Evolutionary conservation across 2,888 invertebrate genomes (phyloP).

Genomic region (Antheraea assamensis): DNA sequence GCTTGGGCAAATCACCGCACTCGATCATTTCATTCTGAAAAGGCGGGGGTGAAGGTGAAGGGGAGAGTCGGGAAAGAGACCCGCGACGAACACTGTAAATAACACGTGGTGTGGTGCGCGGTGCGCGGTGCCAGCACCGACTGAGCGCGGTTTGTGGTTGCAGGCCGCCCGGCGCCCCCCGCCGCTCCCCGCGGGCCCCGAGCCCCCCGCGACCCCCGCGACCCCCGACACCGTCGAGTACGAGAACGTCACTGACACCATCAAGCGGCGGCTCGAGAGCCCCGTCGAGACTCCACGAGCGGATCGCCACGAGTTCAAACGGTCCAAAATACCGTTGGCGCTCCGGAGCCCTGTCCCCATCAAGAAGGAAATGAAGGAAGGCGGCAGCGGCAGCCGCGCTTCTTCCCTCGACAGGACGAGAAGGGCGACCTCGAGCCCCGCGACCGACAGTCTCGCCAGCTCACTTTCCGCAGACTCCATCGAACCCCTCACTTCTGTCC

Average conservation of each 20-base stretch:
- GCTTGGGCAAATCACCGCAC: slow-evolving; percentile 23
- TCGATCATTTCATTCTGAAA: slow-evolving; percentile 22
- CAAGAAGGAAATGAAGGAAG: slow-evolving; percentile 58
- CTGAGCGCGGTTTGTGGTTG: slow-evolving; percentile 51
- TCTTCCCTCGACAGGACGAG: slow-evolving; percentile 53
- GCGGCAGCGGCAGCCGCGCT: slow-evolving; percentile 56
- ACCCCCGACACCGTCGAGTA: slow-evolving; percentile 57
- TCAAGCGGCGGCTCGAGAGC: slow-evolving; percentile 81
- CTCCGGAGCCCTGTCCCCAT: slow-evolving; percentile 69
- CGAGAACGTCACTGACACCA: slow-evolving; percentile 85
- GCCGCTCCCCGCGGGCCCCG: slow-evolving; percentile 28
- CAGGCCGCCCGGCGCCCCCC: slow-evolving; percentile 49
- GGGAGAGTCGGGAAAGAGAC: too few species aligned
- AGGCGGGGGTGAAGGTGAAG: slow-evolving; percentile 3
- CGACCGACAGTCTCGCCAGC: slow-evolving; percentile 36
- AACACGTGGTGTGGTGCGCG: slow-evolving; percentile 22
- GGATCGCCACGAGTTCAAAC: slow-evolving; percentile 65
- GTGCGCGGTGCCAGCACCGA: slow-evolving; percentile 38
- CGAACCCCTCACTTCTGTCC: slow-evolving; percentile 28
- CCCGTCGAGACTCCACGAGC: slow-evolving; percentile 68
- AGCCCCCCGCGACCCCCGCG: neutral
- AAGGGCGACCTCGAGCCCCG: slow-evolving; percentile 38
- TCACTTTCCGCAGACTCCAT: slow-evolving; percentile 50
- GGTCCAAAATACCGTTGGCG: slow-evolving; percentile 72
- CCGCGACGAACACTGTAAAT: slow-evolving; percentile 28